A percentile compares a stretch with the other conserved stretches of the same genome.
These are phyloP conservation scores for Eretmochelys imbricata DNA, from an alignment of 2,113 vertebrate species.

Conservation along the genomic window DNA sequence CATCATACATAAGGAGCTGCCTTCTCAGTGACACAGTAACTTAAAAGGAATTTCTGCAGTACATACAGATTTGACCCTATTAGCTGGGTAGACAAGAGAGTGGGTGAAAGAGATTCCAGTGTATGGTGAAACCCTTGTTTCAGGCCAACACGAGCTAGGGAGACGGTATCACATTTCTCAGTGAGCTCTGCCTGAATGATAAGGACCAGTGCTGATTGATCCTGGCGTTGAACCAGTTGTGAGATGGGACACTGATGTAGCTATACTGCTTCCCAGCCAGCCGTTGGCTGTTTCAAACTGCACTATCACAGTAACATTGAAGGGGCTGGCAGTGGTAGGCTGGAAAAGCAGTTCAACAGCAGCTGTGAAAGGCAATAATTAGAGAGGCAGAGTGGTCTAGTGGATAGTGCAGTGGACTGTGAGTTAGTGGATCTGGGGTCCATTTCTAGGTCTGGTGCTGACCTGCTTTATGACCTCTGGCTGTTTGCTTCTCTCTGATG, in stretches of 20 bases:
- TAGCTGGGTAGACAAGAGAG: constrained; percentile 50
- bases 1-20: neutral
- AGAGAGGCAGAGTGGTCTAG: neutral
- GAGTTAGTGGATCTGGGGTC: neutral
- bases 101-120: constrained; percentile 31
- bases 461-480: neutral
- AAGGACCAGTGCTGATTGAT: neutral
- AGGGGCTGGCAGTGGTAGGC: neutral
- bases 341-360: neutral
- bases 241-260: rapidly evolving
- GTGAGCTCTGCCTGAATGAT: neutral
- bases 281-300: neutral
- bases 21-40: constrained; percentile 19
- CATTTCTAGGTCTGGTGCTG: neutral
- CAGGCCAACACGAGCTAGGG: neutral
- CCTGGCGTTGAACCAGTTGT: rapidly evolving
- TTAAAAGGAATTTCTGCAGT: constrained; percentile 44
- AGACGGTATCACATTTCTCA: neutral
- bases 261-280: rapidly evolving
- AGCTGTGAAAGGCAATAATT: neutral
- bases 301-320: neutral
- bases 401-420: rapidly evolving
- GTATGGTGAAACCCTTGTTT: neutral
- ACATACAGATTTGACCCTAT: constrained; percentile 52
- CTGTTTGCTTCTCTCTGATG: neutral